Evolutionary conservation across 2,888 invertebrate species (phyloP).

Genomic region (Nephrocerus scutellatus): DNA sequence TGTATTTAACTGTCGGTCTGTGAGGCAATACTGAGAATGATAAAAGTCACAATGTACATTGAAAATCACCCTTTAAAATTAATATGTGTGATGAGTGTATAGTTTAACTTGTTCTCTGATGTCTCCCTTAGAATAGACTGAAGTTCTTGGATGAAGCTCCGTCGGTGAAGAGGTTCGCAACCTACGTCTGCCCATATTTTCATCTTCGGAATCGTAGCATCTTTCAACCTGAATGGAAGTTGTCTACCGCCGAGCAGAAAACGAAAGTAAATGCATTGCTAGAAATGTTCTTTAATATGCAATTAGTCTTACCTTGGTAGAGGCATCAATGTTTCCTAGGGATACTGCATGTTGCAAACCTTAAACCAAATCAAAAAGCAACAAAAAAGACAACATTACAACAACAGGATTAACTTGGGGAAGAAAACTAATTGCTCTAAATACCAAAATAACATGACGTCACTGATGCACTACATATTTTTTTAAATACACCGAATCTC

Average conservation of each 20-base stretch:
- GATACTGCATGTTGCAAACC: constrained; percentile 48
- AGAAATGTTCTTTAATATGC: constrained; percentile 2
- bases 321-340: constrained; percentile 46
- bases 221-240: constrained; percentile 46
- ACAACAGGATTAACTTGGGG: neutral
- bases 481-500: too few relatives aligned
- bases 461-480: constrained; percentile 1
- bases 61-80: too few relatives aligned
- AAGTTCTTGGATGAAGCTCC: constrained; percentile 43
- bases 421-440: neutral
- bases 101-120: constrained; percentile 74
- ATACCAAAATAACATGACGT: too few relatives aligned
- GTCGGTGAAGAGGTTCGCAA: constrained; percentile 52
- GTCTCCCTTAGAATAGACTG: constrained; percentile 70
- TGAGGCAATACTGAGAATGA: constrained; percentile 77
- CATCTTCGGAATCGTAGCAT: constrained; percentile 75
- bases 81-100: too few relatives aligned
- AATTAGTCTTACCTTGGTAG: constrained; percentile 38
- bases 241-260: constrained; percentile 25
- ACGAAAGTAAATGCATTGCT: constrained; percentile 1
- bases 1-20: constrained; percentile 73
- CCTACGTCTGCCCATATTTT: constrained; percentile 64
- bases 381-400: neutral
- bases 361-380: constrained; percentile 26
- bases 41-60: constrained; percentile 1